Percentiles rank a stretch among this genome's conserved stretches.
These are phyloP conservation scores for Pristionchus pacificus DNA, from an alignment of 1,140 invertebrate genomes.

Conservation along the genomic window DNA sequence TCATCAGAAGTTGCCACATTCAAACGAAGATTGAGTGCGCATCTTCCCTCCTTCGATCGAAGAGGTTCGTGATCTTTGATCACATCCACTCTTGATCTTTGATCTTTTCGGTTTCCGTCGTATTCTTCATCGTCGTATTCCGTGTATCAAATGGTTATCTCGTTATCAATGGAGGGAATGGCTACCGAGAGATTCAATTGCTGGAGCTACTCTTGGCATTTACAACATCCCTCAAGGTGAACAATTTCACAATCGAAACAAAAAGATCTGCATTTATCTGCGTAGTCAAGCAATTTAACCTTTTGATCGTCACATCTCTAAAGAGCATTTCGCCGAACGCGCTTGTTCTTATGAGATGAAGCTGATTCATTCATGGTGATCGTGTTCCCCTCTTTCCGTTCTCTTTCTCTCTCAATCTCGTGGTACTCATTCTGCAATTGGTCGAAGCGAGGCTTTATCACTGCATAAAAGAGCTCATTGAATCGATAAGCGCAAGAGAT, in stretches of 20 bases:
- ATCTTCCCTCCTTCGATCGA: no score
- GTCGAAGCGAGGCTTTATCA: no score
- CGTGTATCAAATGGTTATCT: background rate
- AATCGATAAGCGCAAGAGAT: no score
- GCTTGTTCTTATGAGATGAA: background rate
- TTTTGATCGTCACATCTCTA: background rate
- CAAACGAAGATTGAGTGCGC: no score
- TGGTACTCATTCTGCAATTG: no score
- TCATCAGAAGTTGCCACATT: no score
- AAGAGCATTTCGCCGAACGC: background rate
- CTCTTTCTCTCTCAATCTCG: no score
- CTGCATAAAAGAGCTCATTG: no score
- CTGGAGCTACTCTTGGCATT: slow-evolving; percentile 18
- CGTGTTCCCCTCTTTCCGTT: no score
- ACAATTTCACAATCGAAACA: background rate
- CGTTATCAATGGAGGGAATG: background rate
- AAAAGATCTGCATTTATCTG: background rate
- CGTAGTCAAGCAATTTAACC: background rate
- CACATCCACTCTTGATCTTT: no score
- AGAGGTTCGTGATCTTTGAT: no score
- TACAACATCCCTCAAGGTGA: slow-evolving; percentile 31
- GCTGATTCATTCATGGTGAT: background rate
- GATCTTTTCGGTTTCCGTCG: no score
- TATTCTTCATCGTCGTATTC: background rate
- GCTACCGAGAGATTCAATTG: background rate